Base-by-base conservation (phyloP, 2,113 vertebrate species). In the Lagopus leucura region DNA sequence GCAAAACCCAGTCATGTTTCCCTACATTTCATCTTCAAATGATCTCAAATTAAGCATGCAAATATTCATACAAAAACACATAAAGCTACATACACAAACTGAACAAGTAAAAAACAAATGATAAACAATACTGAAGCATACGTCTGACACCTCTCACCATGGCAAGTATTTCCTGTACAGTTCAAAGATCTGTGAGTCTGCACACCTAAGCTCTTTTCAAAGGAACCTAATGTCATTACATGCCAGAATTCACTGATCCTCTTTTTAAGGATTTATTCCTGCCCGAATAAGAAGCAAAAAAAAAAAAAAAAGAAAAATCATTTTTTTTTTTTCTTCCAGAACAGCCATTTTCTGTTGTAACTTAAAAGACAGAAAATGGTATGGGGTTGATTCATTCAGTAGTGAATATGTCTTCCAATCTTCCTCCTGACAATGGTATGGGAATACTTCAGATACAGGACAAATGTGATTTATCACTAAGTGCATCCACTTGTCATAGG, bases 161-260 rank as follows among this genome's bases (percentile, higher is more conserved):
- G 64, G 43, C 14, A 67, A 82, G 43, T 43, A 92, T 72, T 91
- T 69, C 5, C 34, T 71, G 19, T 89, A 65, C 89, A 92, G 81
- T 82, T 89, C 94, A 93, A 89, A 94, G 84, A 55, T 47, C 65
- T 12, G 10, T 67, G 60, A 73, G 52, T 73, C 47, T 77, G 50
- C 40, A 75, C 3, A 84, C 43, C 48, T 89, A 40, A 75, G 47
- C 13, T 11, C 1, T 69, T 89, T 69, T 91, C 83, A 92, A 77
- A 88, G 70, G 32, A 88, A 60, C 6, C 7, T 89, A n/a, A 81
- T 61, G 66, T 65, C 61, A 65, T 89, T 92, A 82, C 65, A 76
- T 45, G n/a, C 20, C 43, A 67, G 71, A 2, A 40, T 63, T 92
- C 82, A 82, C 64, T 85, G 63, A 70, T 82, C 30, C 27, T 94